Evolutionary conservation across 2,113 vertebrate species (phyloP), one percentile per base, ranked within the genome.

Genomic region (Garra rufa): DNA sequence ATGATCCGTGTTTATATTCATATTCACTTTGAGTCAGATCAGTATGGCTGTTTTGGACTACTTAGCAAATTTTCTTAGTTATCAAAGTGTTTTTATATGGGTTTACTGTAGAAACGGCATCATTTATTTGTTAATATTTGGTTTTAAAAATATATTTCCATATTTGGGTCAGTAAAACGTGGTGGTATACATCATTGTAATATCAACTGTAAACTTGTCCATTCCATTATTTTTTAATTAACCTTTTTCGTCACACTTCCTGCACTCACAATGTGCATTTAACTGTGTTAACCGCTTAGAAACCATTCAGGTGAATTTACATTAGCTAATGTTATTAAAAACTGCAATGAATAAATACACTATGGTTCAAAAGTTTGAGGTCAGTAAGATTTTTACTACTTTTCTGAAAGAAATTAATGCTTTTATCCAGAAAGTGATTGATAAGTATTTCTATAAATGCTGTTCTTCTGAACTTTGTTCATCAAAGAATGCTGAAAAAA

Each of bases 121-220:
- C n/a, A 43, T 24, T 71, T 10, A 44, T 78, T 28, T 26, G 21
- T 73, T 26, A 46, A 73, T 46, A 15, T 73, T 76, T 76, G n/a
- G 6, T n/a, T 57, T n/a, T 17, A 34, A 34, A 76, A 75, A 52
- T 21, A 4, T 4, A 15, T 70, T 70, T 76, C 48, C 46, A 76
- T 55, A 57, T 43, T 77, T 77, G 6, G 46, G 44, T 34, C 71
- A 7, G 74, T 75, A 46, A 74, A 74, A 19, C 48, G 6, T 15
- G 10, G 50, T 38, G 17, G 3, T 21, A 30, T 52, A 19, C 26
- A 11, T 50, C 15, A 50, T 46, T n/a, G 21, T 14, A 76, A 57
- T 11, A 21, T 13, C 50, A 30, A 57, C 48, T 75, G 44, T 76
- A 77, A 77, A 11, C 30, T 48, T 76, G 1, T 57, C 52, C 50